A percentile compares a stretch with the other conserved stretches of the same genome.
These are phyloP conservation scores for Scaptomyza caliginosa DNA, from an alignment of 2,888 invertebrate species.

Conservation along the genomic window DNA sequence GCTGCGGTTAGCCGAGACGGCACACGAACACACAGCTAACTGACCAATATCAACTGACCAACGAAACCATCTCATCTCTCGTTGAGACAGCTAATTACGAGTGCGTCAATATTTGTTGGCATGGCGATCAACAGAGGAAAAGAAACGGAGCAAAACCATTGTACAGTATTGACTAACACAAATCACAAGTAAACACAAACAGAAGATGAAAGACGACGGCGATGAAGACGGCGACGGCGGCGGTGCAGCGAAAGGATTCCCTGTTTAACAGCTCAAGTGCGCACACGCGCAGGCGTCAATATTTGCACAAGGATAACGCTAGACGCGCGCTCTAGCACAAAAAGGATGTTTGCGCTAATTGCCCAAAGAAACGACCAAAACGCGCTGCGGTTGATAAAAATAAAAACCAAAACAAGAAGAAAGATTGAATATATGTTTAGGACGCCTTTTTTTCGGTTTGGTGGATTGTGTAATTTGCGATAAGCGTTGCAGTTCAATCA, in stretches of 20 bases:
- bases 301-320: conserved; percentile 72
- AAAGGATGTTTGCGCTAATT: conserved; percentile 77
- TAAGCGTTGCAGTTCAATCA: conserved; percentile 66
- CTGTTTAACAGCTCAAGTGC: conserved; percentile 56
- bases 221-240: conserved; percentile 25
- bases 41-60: conserved; percentile 10
- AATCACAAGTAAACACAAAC: conserved; percentile 48
- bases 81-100: conserved; percentile 51
- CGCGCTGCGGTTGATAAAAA: conserved; percentile 69
- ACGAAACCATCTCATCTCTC: not conserved
- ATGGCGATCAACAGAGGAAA: conserved; percentile 33
- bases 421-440: conserved; percentile 52
- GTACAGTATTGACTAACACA: conserved; percentile 59
- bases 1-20: conserved; percentile 64
- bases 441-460: conserved; percentile 25
- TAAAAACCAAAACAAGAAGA: conserved; percentile 15
- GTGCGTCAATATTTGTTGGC: conserved; percentile 56
- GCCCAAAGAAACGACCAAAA: conserved; percentile 34
- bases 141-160: conserved; percentile 45
- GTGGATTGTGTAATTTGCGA: conserved; percentile 64
- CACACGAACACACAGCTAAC: conserved; percentile 33
- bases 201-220: conserved; percentile 55
- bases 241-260: conserved; percentile 64
- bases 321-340: conserved; percentile 48
- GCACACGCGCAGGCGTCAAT: conserved; percentile 72